Evolutionary conservation across 2,113 vertebrate species (phyloP).

Genomic region (Platysternon megacephalum): DNA sequence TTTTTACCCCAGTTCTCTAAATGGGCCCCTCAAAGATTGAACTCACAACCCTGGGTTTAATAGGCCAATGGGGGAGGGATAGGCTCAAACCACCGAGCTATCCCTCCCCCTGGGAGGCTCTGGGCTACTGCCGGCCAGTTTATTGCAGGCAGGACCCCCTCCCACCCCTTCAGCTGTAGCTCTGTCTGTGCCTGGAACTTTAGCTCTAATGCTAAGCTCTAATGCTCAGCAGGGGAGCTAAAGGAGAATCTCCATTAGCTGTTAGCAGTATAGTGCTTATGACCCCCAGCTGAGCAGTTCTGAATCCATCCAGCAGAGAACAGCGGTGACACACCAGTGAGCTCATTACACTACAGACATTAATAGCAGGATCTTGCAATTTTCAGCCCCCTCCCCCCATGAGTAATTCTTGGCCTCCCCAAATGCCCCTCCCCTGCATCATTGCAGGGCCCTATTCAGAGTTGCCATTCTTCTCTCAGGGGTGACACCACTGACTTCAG

Average conservation of each 20-base stretch:
- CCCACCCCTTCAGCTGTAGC: not conserved
- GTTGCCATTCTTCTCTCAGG: not conserved
- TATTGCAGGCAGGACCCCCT: not conserved
- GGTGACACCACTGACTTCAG: not conserved
- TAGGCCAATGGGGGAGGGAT: no score
- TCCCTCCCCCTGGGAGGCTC: no score
- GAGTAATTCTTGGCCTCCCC: not conserved
- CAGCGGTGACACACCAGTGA: not conserved
- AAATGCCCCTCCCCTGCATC: not conserved
- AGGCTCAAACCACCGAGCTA: no score
- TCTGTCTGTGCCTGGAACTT: not conserved
- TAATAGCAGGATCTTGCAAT: not conserved
- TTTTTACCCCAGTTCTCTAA: no score
- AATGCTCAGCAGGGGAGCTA: not conserved
- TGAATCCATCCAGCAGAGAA: not conserved
- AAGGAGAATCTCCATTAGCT: not conserved
- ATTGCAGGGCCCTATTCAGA: not conserved
- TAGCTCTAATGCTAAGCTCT: not conserved
- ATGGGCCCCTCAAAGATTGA: no score
- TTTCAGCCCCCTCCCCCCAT: not conserved
- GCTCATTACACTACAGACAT: not conserved
- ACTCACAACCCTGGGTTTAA: no score
- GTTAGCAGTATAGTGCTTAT: not conserved
- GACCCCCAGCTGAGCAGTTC: not conserved
- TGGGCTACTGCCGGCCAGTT: not conserved